phyloP scores from a whole-genome alignment of 1,140 invertebrate genomes.

The Lordiphosa stackelbergi region DNA sequence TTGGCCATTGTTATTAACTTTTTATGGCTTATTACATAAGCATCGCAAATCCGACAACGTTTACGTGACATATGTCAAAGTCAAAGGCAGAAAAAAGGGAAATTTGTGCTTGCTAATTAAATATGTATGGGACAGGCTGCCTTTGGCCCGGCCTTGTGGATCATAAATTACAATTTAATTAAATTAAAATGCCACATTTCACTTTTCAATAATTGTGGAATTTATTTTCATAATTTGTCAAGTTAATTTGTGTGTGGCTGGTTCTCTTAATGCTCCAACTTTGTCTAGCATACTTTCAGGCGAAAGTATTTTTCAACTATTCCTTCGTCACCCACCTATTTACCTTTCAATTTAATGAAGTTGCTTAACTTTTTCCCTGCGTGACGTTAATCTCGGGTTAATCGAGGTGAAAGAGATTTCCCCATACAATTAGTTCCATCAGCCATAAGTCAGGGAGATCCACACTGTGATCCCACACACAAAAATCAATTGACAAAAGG shows the following conservation, averaged over 20 bases:
- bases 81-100: background rate
- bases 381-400: conserved; percentile 27
- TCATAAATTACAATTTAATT: no score
- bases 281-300: no score
- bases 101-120: conserved; percentile 53
- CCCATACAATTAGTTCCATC: conserved; percentile 48
- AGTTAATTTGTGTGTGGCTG: no score
- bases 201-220: no score
- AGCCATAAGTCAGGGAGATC: conserved; percentile 3
- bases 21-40: conserved; percentile 74
- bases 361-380: conserved; percentile 5
- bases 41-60: conserved; percentile 61
- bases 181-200: no score
- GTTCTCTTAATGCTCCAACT: no score
- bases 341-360: conserved; percentile 10
- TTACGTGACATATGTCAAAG: conserved; percentile 54
- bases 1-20: conserved; percentile 73
- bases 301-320: no score
- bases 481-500: conserved; percentile 73
- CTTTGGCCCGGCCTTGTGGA: no score
- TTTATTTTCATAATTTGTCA: no score
- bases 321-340: no score
- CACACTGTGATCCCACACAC: conserved; percentile 18
- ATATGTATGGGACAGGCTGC: conserved; percentile 27
- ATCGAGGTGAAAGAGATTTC: conserved; percentile 36